Evolutionary conservation across 1,140 invertebrate species (phyloP), one percentile per base, ranked within the genome.

Genomic region (Monochamus saltuarius): DNA sequence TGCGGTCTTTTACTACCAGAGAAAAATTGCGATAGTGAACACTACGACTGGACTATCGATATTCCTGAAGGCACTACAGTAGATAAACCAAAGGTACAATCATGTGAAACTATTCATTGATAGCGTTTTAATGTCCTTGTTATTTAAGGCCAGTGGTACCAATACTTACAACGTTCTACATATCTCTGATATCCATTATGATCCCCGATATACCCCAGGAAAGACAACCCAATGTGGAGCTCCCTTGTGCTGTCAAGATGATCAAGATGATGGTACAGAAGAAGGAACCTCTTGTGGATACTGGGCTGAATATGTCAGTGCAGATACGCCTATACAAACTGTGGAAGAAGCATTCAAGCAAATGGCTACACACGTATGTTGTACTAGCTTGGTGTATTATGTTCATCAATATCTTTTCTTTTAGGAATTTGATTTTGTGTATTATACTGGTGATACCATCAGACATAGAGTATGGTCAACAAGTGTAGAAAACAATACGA

Each of bases 391-490:
- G n/a, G n/a, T n/a, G n/a, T n/a, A n/a, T n/a, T n/a, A n/a, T n/a
- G n/a, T n/a, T n/a, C 6, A 56, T 2, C 10, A 46, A 45, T 47
- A 19, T 49, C 6, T 45, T 36, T 49, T 4, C 10, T 29, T 56
- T 29, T 34, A 63, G 49, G 39, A 60, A 37, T 61, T 88, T 54
- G 87, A 91, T 54, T 83, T 84, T 17, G 81, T 95, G 57, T 89
- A 92, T 67, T 92, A 91, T 76, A 92, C 92, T 16, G 92, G 92
- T 6, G 92, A 95, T 70, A 81, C 91, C 2, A 85, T 93, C 45
- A 85, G 91, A 59, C 92, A 96, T 71, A 86, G 88, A 68, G 81
- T 93, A 19, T 95, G 92, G 91, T 85, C 87, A 67, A 93, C 92
- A 4, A 84, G 86, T 0, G 75, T 81, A 43, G 76, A 84, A 46